Evolutionary conservation across 2,113 vertebrate genomes (phyloP), one percentile per base, ranked within the genome.

Genomic region (Rana temporaria): DNA sequence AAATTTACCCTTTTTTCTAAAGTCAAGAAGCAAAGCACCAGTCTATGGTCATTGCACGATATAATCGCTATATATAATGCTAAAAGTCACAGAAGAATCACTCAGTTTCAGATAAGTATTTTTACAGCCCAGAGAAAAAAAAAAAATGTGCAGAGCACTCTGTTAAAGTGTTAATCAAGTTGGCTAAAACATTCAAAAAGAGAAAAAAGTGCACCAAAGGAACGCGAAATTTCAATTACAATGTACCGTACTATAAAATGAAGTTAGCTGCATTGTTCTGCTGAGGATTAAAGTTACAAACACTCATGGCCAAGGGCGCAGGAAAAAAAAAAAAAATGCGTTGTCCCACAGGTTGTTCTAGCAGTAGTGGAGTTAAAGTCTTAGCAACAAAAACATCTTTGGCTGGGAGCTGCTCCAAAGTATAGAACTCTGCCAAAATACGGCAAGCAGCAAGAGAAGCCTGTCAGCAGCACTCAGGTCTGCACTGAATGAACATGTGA

Each of bases 361-460:
- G 71, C 53, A 60, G 53, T 20, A 55, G 34, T 22, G 15, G 24
- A 76, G 71, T 83, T 82, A 76, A 82, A 76, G 63, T 42, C 34
- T 75, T 48, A n/a, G 52, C 30, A 80, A 76, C 30, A 82, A 82
- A 80, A 76, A 82, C 34, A 82, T 74, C 32, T 82, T 75, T 57
- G 65, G 72, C 72, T 68, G 53, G 71, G 72, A 68, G 19, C 42
- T 17, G 63, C 64, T 67, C 72, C 72, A 76, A 57, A 82, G 32
- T 7, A 26, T 34, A 60, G 17, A 2, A 26, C 52, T 20, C 53
- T 76, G 81, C 81, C 81, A 83, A 76, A 20, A 75, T 30, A 76
- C 70, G 74, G 55, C 60, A 12, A 76, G n/a, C 64, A 52, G 59
- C 34, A 48, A 60, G 32, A 48, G 70, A 74, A 20, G 22, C 32